Evolutionary conservation across 1,140 invertebrate species (phyloP).

Genomic region (Notospermus geniculatus): DNA sequence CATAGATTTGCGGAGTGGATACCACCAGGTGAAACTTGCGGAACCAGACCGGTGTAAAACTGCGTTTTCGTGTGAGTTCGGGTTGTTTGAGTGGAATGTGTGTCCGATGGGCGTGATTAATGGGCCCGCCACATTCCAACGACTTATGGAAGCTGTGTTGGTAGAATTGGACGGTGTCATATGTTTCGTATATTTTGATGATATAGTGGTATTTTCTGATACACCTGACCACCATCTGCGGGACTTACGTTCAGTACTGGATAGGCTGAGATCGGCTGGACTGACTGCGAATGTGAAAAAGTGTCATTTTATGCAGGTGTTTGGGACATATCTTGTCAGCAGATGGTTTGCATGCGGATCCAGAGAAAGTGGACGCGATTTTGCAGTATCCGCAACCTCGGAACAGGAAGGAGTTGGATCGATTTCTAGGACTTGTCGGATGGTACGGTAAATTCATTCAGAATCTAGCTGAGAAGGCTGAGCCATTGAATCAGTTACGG

Average conservation of each 20-base stretch:
- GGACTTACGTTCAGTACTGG: no score
- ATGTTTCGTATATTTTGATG: not conserved
- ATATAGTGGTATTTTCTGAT: not conserved
- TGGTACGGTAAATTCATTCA: conserved; percentile 3
- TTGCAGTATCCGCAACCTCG: not conserved
- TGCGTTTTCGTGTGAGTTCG: no score
- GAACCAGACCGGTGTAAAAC: no score
- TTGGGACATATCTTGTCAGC: not conserved
- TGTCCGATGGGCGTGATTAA: not conserved
- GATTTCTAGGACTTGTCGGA: not conserved
- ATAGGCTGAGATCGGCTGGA: not conserved
- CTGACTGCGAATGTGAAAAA: not conserved
- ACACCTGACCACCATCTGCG: not conserved
- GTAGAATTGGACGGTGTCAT: not conserved
- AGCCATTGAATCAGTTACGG: not conserved
- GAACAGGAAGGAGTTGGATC: not conserved
- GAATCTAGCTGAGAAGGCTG: not conserved
- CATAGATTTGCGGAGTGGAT: no score
- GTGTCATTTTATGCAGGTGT: not conserved
- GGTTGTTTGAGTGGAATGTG: not conserved
- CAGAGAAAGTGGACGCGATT: not conserved
- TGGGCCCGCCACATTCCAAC: not conserved
- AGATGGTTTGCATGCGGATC: not conserved
- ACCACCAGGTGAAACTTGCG: no score
- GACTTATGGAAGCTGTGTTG: not conserved